Evolutionary conservation across 2,797 vertebrate genomes (phyloP), one percentile per base, ranked within the genome.

Genomic region (Eupleurogrammus muticus): DNA sequence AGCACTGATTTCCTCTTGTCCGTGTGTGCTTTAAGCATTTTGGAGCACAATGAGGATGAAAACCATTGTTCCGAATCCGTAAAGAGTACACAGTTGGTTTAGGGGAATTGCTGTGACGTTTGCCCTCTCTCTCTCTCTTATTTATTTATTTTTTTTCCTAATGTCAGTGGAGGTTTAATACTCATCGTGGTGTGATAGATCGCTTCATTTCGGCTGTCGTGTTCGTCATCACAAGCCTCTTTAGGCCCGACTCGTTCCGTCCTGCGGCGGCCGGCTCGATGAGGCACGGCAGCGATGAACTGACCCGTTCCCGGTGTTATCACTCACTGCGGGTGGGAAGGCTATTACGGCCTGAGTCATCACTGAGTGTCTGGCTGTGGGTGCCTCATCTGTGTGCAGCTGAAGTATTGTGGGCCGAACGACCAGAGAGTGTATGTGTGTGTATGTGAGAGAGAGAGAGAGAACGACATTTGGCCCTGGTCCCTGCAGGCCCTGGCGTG

Each of bases 261-360:
- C 20, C 55, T 70, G 73, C 77, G 66, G 72, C 47, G 50, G 51
- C 66, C 42, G 46, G 2, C 14, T n/a, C n/a, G 66, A 76, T 66
- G 70, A 70, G 81, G 80, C 73, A 38, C 52, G 75, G 64, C 4
- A 23, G 60, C 42, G 64, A 80, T 70, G 68, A 81, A 40, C 76
- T 71, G 49, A 28, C 35, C 58, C 54, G 6, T 74, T 69, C 55
- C 35, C 53, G 23, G 59, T 23, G 56, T 69, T 58, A 47, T 32
- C 14, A 52, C 75, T 83, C 77, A 20, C 64, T 60, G 78, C 72
- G 67, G 75, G 76, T 87, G 81, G 73, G 82, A 73, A 74, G 66
- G 56, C 84, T 63, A 71, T 88, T 78, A 74, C n/a, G 59, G 69
- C 69, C 63, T 81, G 90, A 89, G 84, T 92, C 88, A 90, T 49